These are phyloP conservation scores for Anthophora plumipes DNA, from an alignment of 2,888 invertebrate species.

Conservation along the genomic window DNA sequence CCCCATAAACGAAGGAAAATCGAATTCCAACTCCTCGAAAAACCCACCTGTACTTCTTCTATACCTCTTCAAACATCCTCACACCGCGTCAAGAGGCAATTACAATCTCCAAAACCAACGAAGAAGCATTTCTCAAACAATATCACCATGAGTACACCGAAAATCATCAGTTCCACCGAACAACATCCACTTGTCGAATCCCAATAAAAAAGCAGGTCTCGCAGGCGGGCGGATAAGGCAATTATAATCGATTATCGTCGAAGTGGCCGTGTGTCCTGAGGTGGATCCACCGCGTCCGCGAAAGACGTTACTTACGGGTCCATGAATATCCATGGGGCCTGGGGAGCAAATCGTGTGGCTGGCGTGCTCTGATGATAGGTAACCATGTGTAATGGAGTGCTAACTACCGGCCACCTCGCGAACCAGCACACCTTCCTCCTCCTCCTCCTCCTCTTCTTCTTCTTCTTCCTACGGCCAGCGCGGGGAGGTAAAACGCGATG, in stretches of 20 bases:
- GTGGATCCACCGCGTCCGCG: slow-evolving; percentile 51
- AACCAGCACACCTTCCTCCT: slow-evolving; percentile 72
- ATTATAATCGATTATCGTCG: slow-evolving; percentile 69
- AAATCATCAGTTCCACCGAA: background rate
- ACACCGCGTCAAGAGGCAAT: background rate
- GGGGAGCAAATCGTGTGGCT: slow-evolving; percentile 75
- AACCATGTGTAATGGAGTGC: slow-evolving; percentile 83
- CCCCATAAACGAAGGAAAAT: too few species aligned
- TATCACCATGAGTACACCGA: too few species aligned
- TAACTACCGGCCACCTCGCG: slow-evolving; percentile 82
- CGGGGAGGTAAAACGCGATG: slow-evolving; percentile 43
- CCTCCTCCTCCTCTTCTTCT: slow-evolving; percentile 11
- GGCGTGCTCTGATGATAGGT: slow-evolving; percentile 82
- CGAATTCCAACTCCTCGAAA: too few species aligned
- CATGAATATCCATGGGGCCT: slow-evolving; percentile 77
- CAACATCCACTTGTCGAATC: background rate
- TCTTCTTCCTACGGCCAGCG: slow-evolving; percentile 19
- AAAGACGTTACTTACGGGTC: slow-evolving; percentile 70
- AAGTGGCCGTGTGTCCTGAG: slow-evolving; percentile 51
- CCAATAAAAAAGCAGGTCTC: background rate
- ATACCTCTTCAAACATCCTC: too few species aligned
- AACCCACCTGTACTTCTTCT: too few species aligned
- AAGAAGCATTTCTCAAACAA: too few species aligned
- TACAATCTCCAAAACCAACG: too few species aligned
- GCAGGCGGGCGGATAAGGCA: slow-evolving; percentile 28